Evolutionary conservation across 2,113 vertebrate genomes (phyloP).

Genomic region (Cyprinodon brontotheroides): DNA sequence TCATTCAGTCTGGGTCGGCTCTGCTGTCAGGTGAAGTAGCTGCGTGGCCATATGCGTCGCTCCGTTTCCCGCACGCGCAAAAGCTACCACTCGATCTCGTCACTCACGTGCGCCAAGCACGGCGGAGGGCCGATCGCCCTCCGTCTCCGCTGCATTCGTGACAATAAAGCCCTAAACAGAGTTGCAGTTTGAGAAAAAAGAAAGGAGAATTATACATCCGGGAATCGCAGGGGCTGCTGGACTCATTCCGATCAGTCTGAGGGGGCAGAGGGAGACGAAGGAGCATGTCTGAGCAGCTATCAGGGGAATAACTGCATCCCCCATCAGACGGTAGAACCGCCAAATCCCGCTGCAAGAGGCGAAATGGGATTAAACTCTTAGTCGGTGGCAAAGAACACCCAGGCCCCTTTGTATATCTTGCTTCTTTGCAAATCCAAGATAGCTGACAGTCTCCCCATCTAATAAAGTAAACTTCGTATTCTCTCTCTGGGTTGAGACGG

Average conservation of each 20-base stretch:
- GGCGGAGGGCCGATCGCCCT: conserved; percentile 36
- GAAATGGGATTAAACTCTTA: conserved; percentile 72
- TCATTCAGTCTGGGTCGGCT: background rate
- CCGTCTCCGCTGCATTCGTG: background rate
- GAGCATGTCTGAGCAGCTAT: conserved; percentile 82
- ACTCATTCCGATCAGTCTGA: background rate
- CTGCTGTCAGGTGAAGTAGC: conserved; percentile 16
- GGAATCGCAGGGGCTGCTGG: conserved; percentile 8
- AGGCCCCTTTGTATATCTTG: conserved; percentile 18
- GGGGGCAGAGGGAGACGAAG: conserved; percentile 12
- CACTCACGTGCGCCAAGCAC: conserved; percentile 32
- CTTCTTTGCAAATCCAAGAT: conserved; percentile 7
- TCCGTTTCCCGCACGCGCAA: background rate
- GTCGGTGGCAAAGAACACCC: conserved; percentile 37
- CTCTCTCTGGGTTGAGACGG: conserved; percentile 5
- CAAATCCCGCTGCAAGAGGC: conserved; percentile 57
- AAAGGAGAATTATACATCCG: background rate
- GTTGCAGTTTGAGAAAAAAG: background rate
- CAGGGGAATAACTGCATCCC: conserved; percentile 89
- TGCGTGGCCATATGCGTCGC: background rate
- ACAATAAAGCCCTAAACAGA: background rate
- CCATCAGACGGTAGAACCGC: conserved; percentile 85
- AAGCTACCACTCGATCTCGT: conserved; percentile 24
- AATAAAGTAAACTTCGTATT: conserved; percentile 3
- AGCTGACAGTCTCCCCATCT: conserved; percentile 14